Evolutionary conservation across 2,888 invertebrate genomes (phyloP), one percentile per base, ranked within the genome.

Genomic region (Aradus depressus): DNA sequence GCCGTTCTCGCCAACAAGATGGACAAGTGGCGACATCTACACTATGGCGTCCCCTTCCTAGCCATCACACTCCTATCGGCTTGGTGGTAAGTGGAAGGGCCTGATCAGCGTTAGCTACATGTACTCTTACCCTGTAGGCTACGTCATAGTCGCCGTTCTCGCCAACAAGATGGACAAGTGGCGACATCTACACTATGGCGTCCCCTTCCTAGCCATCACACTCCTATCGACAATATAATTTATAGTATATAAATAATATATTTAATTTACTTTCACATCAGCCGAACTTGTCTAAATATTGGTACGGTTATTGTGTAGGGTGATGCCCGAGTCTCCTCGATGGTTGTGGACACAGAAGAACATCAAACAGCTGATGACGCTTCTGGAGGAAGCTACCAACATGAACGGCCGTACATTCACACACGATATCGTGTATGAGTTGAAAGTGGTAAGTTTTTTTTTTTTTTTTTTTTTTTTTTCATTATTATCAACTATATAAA

Each of bases 31-130:
- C n/a, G n/a, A n/a, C n/a, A n/a, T n/a, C n/a, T n/a, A n/a, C n/a
- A n/a, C n/a, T n/a, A n/a, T n/a, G n/a, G n/a, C n/a, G n/a, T n/a
- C n/a, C n/a, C n/a, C n/a, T n/a, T n/a, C n/a, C n/a, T n/a, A n/a
- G n/a, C n/a, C n/a, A n/a, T n/a, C n/a, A n/a, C n/a, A n/a, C n/a
- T n/a, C n/a, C n/a, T n/a, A n/a, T n/a, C n/a, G n/a, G n/a, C n/a
- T n/a, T n/a, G 84, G 83, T 16, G 84, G 84, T 2, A 79, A 80
- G 60, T 84, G 84, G 84, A 74, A 84, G 54, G 84, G 84, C 4
- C 78, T 85, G 50, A 79, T 84, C 2, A 84, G 85, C 49, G 82
- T 85, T 53, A 82, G 82, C 61, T 84, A 84, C 66, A 42, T 42
- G 42, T 38, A 37, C n/a, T 48, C 19, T 37, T 38, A 38, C 10